Evolutionary conservation across 2,797 vertebrate species (phyloP), one percentile per base, ranked within the genome.

Genomic region (Hippopotamyrus pictus): DNA sequence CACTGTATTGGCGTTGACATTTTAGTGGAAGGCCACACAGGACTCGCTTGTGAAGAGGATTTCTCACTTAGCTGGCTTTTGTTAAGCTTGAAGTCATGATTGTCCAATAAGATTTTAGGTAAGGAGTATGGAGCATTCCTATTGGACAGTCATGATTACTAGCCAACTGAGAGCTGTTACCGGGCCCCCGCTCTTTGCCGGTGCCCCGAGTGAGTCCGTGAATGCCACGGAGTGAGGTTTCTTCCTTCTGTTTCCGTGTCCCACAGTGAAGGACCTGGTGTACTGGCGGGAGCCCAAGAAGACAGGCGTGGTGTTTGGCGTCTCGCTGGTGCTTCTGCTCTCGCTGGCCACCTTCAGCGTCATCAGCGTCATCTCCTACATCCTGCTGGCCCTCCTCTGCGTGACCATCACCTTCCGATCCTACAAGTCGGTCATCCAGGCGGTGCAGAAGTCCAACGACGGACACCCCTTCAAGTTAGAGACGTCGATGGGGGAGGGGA

Each of bases 271-370:
- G 92, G 97, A 97, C 93, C 96, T 97, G 90, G 94, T 97, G 92
- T 97, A 97, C 94, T 97, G 97, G 97, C 96, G 96, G 93, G 96
- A 97, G 92, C 94, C 97, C 90, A 97, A 96, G 97, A 97, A 96
- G 95, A 96, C 97, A 0, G 97, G 97, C 92, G 95, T 96, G 93
- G 96, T 97, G 91, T 97, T 97, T 89, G 97, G 96, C 89, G 95
- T 94, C 92, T 96, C 95, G 93, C 93, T 97, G 88, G 96, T 97
- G 93, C 95, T 97, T 91, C 95, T 97, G 91, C 96, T 97, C 76
- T 97, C 97, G 4, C 91, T 97, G 93, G 97, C 96, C 79, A 95
- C 97, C 84, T 97, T 96, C 95, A 97, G 97, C 94, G 97, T 97
- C 83, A 96, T 97, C 91, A 97, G 97, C 1, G 97, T 97, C 88